phyloP scores from a whole-genome alignment of 2,797 vertebrate species.

The Peromyscus melanophrys region DNA sequence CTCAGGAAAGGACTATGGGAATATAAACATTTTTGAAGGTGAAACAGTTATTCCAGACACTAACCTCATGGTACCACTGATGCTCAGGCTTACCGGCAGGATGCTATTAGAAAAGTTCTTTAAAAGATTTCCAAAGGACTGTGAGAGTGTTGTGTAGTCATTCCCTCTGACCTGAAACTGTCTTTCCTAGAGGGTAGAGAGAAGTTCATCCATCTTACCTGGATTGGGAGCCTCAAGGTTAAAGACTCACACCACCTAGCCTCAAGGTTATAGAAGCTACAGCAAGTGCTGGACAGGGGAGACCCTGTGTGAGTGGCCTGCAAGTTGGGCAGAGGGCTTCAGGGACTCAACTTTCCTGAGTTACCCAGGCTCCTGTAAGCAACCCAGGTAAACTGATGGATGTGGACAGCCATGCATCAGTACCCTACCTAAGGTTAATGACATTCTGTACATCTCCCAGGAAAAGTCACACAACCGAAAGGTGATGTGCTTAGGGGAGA shows the following conservation, averaged over 20 bases:
- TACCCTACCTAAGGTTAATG: neutral
- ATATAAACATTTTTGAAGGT: neutral
- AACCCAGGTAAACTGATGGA: neutral
- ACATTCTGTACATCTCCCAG: neutral
- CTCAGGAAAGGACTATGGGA: neutral
- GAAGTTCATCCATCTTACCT: neutral
- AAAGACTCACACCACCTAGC: neutral
- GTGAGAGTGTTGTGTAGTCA: too few relatives aligned
- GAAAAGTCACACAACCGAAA: neutral
- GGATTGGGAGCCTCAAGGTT: neutral
- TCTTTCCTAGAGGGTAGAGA: neutral
- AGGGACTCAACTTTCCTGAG: neutral
- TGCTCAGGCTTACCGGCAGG: neutral
- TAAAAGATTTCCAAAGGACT: neutral
- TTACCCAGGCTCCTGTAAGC: neutral
- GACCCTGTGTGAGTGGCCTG: neutral
- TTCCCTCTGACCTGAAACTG: neutral
- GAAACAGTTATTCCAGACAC: neutral
- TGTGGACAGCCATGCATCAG: neutral
- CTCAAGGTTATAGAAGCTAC: neutral
- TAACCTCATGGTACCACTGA: neutral
- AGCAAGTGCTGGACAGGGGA: neutral
- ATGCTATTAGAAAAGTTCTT: conserved; percentile 39
- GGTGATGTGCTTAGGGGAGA: neutral
- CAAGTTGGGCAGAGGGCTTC: neutral